phyloP scores from a whole-genome alignment of 2,888 invertebrate genomes.

The Drepanosiphum platanoidis region DNA sequence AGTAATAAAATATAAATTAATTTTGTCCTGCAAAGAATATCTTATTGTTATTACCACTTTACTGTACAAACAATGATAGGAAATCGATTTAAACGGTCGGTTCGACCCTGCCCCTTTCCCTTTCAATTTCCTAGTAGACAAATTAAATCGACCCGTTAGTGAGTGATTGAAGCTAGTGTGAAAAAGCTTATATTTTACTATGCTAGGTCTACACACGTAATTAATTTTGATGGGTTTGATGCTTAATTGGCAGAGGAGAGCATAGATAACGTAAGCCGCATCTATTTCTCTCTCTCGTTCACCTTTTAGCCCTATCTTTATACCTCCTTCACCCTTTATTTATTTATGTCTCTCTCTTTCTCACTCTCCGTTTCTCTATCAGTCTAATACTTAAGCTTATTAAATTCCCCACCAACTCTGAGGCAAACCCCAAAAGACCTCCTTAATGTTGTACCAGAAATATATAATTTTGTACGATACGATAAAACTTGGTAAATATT shows the following conservation, averaged over 20 bases:
- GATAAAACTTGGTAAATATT: slow-evolving; percentile 42
- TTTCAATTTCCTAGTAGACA: not conserved
- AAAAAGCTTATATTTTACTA: slow-evolving; percentile 24
- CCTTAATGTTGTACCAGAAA: not conserved
- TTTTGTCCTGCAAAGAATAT: not conserved
- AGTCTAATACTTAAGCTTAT: not conserved
- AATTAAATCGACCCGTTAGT: slow-evolving; percentile 17
- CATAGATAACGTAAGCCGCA: slow-evolving; percentile 11
- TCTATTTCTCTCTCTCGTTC: not conserved
- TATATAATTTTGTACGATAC: not conserved
- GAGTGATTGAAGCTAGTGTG: not conserved
- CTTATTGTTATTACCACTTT: not conserved
- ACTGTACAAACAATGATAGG: not conserved
- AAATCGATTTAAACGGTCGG: not conserved
- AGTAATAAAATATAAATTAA: too few species aligned
- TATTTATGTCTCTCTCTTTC: not conserved
- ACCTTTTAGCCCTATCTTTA: not conserved
- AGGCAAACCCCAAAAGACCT: slow-evolving; percentile 15
- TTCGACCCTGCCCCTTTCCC: not conserved
- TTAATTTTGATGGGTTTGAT: slow-evolving; percentile 32
- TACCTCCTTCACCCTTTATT: not conserved
- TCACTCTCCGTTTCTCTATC: not conserved
- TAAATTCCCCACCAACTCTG: not conserved
- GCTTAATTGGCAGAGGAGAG: slow-evolving; percentile 18
- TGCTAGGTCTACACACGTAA: not conserved